Evolutionary conservation across 2,888 invertebrate genomes (phyloP).

Genomic region (Scaptomyza reducta): DNA sequence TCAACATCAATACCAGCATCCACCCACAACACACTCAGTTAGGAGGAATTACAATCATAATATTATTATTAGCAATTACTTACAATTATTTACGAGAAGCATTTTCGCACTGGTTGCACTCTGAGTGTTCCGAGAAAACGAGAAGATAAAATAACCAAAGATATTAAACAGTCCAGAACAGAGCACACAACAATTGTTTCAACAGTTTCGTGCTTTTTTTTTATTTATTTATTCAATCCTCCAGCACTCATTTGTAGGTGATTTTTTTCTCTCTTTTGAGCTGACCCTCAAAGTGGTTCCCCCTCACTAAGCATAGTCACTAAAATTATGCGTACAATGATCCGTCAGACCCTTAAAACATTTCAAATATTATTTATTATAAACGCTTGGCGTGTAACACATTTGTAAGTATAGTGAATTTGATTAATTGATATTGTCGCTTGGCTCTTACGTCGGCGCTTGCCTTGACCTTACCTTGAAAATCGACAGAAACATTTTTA

Average conservation of each 20-base stretch:
- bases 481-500: constrained; percentile 52
- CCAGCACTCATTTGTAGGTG: constrained; percentile 20
- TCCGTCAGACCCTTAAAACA: constrained; percentile 28
- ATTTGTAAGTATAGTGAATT: constrained; percentile 28
- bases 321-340: constrained; percentile 34
- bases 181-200: constrained; percentile 42
- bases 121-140: constrained; percentile 41
- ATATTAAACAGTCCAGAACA: constrained; percentile 46
- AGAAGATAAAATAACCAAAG: constrained; percentile 40
- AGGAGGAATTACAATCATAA: constrained; percentile 40
- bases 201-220: constrained; percentile 10
- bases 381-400: constrained; percentile 24
- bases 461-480: constrained; percentile 77
- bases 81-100: constrained; percentile 60
- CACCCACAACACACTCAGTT: background rate
- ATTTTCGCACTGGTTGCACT: constrained; percentile 27
- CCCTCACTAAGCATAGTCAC: background rate
- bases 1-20: background rate
- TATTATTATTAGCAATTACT: constrained; percentile 60
- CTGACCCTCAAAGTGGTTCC: constrained; percentile 45
- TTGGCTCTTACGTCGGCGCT: constrained; percentile 59
- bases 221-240: constrained; percentile 39
- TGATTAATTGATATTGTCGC: constrained; percentile 65
- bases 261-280: no score
- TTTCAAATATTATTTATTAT: constrained; percentile 55